phyloP scores from a whole-genome alignment of 1,140 invertebrate genomes.

The Thalassaphorura encarpata region DNA sequence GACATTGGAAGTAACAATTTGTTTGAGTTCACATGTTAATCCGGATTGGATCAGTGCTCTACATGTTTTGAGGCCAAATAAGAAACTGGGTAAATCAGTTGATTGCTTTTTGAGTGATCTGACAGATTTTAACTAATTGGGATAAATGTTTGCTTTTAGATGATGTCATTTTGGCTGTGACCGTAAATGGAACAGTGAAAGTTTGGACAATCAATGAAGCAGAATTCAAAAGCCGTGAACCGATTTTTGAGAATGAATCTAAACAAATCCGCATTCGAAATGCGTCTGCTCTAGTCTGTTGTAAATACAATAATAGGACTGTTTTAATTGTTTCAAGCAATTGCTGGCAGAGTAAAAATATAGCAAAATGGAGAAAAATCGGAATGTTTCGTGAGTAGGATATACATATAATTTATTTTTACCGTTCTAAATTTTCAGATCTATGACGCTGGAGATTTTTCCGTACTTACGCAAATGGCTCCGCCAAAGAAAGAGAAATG shows the following conservation, averaged over 20 bases:
- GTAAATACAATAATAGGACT: constrained; percentile 88
- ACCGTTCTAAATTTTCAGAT: constrained; percentile 48
- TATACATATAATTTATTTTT: neutral
- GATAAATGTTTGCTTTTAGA: constrained; percentile 45
- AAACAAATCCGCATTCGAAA: constrained; percentile 92
- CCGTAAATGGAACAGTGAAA: constrained; percentile 93
- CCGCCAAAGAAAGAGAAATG: constrained; percentile 76
- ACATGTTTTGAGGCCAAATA: constrained; percentile 78
- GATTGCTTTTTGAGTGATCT: neutral
- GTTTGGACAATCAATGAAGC: constrained; percentile 89
- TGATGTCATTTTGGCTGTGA: constrained; percentile 91
- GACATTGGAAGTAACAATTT: constrained; percentile 84
- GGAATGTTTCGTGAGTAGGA: too few relatives aligned
- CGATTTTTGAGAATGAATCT: constrained; percentile 94
- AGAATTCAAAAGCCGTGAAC: constrained; percentile 52
- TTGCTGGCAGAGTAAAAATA: constrained; percentile 82
- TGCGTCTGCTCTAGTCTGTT: constrained; percentile 86
- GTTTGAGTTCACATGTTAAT: constrained; percentile 85
- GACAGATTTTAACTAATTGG: constrained; percentile 3
- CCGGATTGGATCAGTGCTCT: constrained; percentile 98
- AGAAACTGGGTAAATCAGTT: constrained; percentile 53
- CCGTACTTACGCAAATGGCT: constrained; percentile 62
- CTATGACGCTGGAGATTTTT: constrained; percentile 84
- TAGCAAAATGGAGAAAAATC: constrained; percentile 1
- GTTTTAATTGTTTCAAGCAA: constrained; percentile 92